A percentile compares a stretch with the other conserved stretches of the same genome.
Conservation (phyloP, 2,888 invertebrate genomes). For the Trachelus troglodyta region DNA sequence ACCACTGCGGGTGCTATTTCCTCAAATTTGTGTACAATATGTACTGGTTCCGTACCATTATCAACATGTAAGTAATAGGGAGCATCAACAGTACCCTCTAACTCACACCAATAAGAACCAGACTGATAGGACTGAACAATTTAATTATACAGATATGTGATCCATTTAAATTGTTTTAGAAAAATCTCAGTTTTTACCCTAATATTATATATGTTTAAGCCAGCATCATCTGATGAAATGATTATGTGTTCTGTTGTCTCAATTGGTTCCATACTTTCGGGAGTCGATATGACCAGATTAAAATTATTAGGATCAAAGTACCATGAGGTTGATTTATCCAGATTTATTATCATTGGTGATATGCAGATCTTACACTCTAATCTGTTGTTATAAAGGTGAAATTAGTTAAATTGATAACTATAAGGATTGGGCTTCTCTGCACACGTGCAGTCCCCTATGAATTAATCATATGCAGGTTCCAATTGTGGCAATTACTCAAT, state of each 20-base stretch:
- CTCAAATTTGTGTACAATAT: slow-evolving; percentile 53
- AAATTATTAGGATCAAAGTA: slow-evolving; percentile 51
- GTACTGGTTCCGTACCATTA: slow-evolving; percentile 63
- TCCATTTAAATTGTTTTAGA: background rate
- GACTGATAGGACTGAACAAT: slow-evolving; percentile 60
- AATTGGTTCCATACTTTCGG: slow-evolving; percentile 49
- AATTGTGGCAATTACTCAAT: background rate
- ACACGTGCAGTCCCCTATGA: background rate
- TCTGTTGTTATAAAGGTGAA: slow-evolving; percentile 31
- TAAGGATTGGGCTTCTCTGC: background rate
- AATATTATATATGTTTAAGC: slow-evolving; percentile 70
- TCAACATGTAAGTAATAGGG: slow-evolving; percentile 70
- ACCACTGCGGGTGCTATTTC: slow-evolving; percentile 45
- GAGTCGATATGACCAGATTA: slow-evolving; percentile 38
- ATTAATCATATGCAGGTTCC: background rate
- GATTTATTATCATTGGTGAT: slow-evolving; percentile 66
- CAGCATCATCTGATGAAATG: slow-evolving; percentile 65
- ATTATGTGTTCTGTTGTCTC: slow-evolving; percentile 65
- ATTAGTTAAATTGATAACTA: background rate
- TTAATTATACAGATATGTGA: background rate
- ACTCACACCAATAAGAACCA: slow-evolving; percentile 71
- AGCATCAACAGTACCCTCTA: slow-evolving; percentile 65
- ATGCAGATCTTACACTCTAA: slow-evolving; percentile 69
- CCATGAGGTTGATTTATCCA: slow-evolving; percentile 67
- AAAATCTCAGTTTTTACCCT: slow-evolving; percentile 31